phyloP scores from a whole-genome alignment of 2,888 invertebrate species.

The Megaustenia siamemsis region DNA sequence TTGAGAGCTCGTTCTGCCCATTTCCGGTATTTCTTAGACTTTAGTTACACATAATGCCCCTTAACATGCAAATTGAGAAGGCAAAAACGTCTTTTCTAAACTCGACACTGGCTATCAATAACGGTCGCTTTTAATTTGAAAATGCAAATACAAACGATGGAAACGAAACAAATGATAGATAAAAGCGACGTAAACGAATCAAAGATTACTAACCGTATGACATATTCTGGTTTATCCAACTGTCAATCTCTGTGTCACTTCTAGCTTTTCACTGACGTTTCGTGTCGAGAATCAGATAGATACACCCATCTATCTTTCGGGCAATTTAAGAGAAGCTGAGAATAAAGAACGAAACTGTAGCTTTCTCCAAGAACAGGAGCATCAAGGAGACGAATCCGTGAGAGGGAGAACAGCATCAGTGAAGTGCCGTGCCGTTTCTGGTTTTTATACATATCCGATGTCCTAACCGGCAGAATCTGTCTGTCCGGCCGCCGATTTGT shows the following conservation, averaged over 20 bases:
- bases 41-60: neutral
- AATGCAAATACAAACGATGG: neutral
- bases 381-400: neutral
- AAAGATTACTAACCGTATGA: neutral
- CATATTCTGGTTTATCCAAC: conserved; percentile 15
- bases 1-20: neutral
- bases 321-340: neutral
- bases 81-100: neutral
- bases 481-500: conserved; percentile 25
- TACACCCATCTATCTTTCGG: conserved; percentile 1
- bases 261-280: neutral
- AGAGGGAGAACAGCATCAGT: conserved; percentile 3
- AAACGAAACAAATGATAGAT: neutral
- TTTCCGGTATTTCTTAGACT: neutral
- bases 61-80: neutral
- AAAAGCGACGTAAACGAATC: neutral
- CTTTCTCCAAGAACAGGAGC: no score
- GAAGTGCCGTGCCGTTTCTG: conserved; percentile 1
- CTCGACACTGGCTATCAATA: neutral
- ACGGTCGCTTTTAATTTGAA: neutral
- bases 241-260: conserved; percentile 7
- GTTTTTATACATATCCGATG: conserved; percentile 24
- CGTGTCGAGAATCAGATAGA: neutral
- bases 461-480: neutral
- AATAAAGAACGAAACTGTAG: neutral